Evolutionary conservation across 2,888 invertebrate species (phyloP).

Genomic region (Aquatica leii): DNA sequence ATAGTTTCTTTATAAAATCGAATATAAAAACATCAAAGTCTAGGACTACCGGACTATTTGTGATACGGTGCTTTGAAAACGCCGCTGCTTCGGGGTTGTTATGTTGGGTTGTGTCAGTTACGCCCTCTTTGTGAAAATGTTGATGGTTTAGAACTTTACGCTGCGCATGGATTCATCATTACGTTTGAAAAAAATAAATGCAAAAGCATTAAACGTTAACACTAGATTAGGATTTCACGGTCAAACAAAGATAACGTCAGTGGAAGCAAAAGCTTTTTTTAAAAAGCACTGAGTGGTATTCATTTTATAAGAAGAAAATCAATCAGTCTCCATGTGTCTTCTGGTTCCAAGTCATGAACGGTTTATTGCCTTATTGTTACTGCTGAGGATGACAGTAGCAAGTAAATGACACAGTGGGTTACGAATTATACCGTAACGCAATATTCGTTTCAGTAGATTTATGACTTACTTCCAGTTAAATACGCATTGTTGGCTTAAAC

Average conservation of each 20-base stretch:
- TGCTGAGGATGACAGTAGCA: constrained; percentile 33
- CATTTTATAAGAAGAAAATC: constrained; percentile 24
- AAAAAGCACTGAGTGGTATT: constrained; percentile 14
- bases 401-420: constrained; percentile 36
- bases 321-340: constrained; percentile 31
- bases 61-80: constrained; percentile 28
- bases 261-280: no score
- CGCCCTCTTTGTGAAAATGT: constrained; percentile 26
- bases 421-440: constrained; percentile 36
- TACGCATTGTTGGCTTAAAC: no score
- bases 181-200: no score
- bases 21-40: constrained; percentile 38
- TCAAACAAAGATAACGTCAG: background rate
- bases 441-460: constrained; percentile 31
- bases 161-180: no score
- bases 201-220: no score
- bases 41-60: constrained; percentile 33
- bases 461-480: constrained; percentile 13
- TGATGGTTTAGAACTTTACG: constrained; percentile 15
- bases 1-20: constrained; percentile 32
- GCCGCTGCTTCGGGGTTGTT: constrained; percentile 32
- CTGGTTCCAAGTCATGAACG: constrained; percentile 36
- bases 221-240: constrained; percentile 16
- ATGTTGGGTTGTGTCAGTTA: constrained; percentile 30
- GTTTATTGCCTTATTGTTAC: constrained; percentile 39